Conservation (phyloP, 2,888 invertebrate species). For the Euphydryas editha region DNA sequence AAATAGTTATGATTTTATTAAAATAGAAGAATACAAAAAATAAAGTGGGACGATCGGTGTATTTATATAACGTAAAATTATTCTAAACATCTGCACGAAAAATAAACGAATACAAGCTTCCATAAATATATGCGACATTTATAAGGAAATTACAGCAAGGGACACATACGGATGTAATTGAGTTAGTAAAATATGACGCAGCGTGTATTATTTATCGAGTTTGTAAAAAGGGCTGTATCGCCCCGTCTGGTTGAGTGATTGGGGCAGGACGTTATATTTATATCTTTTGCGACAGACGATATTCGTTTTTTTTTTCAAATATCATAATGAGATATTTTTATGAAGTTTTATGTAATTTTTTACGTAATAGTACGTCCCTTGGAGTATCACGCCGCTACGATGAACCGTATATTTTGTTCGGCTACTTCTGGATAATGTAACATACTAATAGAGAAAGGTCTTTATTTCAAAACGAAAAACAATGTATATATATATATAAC, state of each 20-base stretch:
- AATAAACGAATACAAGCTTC: slow-evolving; percentile 16
- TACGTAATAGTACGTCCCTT: too few species aligned
- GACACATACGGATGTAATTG: slow-evolving; percentile 34
- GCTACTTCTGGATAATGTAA: too few species aligned
- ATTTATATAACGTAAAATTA: background rate
- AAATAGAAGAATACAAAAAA: too few species aligned
- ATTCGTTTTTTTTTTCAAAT: background rate
- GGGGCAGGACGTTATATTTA: slow-evolving; percentile 17
- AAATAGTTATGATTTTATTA: too few species aligned
- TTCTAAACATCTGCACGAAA: background rate
- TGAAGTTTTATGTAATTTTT: background rate
- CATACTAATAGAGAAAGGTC: too few species aligned
- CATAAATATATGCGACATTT: slow-evolving; percentile 31
- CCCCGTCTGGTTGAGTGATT: slow-evolving; percentile 43
- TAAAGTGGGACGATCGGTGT: too few species aligned
- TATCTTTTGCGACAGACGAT: background rate
- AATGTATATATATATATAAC: too few species aligned
- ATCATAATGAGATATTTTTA: background rate
- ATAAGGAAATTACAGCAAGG: slow-evolving; percentile 42
- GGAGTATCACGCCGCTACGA: too few species aligned
- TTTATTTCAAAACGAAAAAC: too few species aligned
- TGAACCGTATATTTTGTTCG: too few species aligned
- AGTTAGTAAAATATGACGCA: slow-evolving; percentile 37
- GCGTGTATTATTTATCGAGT: slow-evolving; percentile 49
- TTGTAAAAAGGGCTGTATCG: slow-evolving; percentile 27